Base-by-base conservation (phyloP, 2,888 invertebrate species). In the Metellina segmentata region DNA sequence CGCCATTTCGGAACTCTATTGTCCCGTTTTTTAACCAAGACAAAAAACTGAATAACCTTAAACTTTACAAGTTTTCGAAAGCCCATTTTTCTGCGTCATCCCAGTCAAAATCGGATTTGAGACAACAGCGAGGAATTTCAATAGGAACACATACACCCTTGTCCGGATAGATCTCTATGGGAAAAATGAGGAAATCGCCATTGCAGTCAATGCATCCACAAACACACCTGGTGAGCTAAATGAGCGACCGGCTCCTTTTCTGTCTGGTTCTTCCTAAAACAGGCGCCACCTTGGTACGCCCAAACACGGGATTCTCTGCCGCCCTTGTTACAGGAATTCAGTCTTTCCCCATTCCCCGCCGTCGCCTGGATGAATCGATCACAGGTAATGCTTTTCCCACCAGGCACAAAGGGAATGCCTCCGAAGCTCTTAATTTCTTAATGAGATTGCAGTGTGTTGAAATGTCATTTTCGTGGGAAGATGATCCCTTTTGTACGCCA, bases 271-370 rank as follows among this genome's bases (percentile, higher is more conserved):
- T 13, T 81, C 20, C 70, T 82, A 61, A 53, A 87, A 71, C 72
- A 88, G 81, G 72, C 81, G 81, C 81, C 88, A 81, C 74, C 49
- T 53, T 74, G 70, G 71, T 72, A 78, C 88, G 88, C 81, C 78
- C 69, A 78, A 75, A 53, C 74, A 61, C 75, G 61, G 70, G 13
- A 48, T 74, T n/a, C 72, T 49, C 74, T 34, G 49, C 82, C 83
- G 72, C 83, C 74, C 83, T 34, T 48, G 70, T 51, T 71, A 82
- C 71, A 70, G 83, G 85, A 74, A 77, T 85, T 85, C 75, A 16
- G 20, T 7, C 13, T 13, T 5, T n/a, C 48, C 13, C 61, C 61
- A n/a, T 16, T 61, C 61, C 61, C 61, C 11, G 34, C 34, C 4
- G 61, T 61, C 61, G 61, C 61, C 61, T 6, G 61, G 13, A 9